Evolutionary conservation across 2,113 vertebrate species (phyloP).

Genomic region (Menidia beryllina): DNA sequence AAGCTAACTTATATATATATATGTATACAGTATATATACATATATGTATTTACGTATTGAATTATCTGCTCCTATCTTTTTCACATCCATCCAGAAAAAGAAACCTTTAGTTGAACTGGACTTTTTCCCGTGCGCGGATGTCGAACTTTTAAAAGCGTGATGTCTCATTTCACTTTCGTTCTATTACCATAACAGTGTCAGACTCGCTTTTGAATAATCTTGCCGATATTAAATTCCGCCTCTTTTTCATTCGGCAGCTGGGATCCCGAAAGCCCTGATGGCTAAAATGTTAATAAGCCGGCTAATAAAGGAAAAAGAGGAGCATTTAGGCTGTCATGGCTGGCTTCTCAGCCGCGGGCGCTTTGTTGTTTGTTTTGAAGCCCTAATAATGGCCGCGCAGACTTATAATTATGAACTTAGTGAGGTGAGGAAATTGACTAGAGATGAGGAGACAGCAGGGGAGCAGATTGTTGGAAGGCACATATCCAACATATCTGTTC

Average conservation of each 20-base stretch:
- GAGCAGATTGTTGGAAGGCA: constrained; percentile 66
- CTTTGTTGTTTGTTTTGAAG: constrained; percentile 78
- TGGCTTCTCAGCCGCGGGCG: constrained; percentile 72
- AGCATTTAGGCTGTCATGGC: constrained; percentile 75
- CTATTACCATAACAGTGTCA: constrained; percentile 60
- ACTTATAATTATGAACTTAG: constrained; percentile 81
- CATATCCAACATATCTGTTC: constrained; percentile 59
- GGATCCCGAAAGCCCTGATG: constrained; percentile 67
- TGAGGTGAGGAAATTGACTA: constrained; percentile 79
- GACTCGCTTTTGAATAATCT: constrained; percentile 63
- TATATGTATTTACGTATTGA: too few relatives aligned
- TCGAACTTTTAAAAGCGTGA: constrained; percentile 47
- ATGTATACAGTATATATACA: too few relatives aligned
- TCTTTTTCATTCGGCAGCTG: constrained; percentile 44
- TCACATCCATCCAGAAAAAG: neutral
- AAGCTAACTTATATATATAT: too few relatives aligned
- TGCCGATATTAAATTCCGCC: constrained; percentile 67
- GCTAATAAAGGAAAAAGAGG: constrained; percentile 71
- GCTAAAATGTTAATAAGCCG: constrained; percentile 76
- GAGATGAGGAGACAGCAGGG: constrained; percentile 73
- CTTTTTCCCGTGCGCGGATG: constrained; percentile 13
- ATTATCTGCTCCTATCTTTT: too few relatives aligned
- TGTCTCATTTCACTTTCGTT: constrained; percentile 42
- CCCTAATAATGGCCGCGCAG: constrained; percentile 73
- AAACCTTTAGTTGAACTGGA: neutral